These are phyloP conservation scores for Thera obeliscata DNA, from an alignment of 2,888 invertebrate genomes.

Conservation along the genomic window DNA sequence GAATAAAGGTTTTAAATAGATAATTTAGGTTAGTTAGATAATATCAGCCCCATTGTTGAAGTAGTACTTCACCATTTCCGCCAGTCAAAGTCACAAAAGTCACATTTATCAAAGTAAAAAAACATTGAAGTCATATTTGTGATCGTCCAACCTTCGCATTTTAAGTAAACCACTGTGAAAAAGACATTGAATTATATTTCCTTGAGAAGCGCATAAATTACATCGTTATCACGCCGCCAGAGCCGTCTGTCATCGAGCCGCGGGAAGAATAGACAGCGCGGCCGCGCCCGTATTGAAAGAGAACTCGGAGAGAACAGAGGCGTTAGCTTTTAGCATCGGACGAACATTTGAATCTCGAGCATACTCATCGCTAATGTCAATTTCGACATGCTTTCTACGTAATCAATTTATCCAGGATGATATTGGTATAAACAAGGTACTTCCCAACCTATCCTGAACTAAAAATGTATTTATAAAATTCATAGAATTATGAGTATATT, in stretches of 20 bases:
- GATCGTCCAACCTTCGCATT: background rate
- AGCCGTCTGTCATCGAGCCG: constrained; percentile 33
- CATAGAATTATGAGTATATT: no score
- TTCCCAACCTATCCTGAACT: no score
- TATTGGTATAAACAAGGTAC: background rate
- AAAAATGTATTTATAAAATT: no score
- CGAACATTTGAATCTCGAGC: background rate
- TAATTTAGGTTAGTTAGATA: no score
- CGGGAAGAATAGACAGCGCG: constrained; percentile 22
- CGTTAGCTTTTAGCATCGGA: constrained; percentile 1
- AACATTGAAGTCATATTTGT: background rate
- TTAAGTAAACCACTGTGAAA: constrained; percentile 1
- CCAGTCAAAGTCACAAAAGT: background rate
- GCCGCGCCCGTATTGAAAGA: constrained; percentile 30
- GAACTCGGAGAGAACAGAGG: constrained; percentile 6
- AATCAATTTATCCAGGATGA: background rate
- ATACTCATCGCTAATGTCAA: background rate
- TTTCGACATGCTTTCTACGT: background rate
- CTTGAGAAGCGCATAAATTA: constrained; percentile 24
- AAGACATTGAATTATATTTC: constrained; percentile 25
- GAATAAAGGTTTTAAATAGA: no score
- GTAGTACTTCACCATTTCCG: background rate
- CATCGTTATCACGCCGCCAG: constrained; percentile 29
- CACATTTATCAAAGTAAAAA: background rate
- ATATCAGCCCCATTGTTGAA: background rate